These are phyloP conservation scores for Tricholaema leucomelas DNA, from an alignment of 2,113 vertebrate genomes.

Conservation along the genomic window DNA sequence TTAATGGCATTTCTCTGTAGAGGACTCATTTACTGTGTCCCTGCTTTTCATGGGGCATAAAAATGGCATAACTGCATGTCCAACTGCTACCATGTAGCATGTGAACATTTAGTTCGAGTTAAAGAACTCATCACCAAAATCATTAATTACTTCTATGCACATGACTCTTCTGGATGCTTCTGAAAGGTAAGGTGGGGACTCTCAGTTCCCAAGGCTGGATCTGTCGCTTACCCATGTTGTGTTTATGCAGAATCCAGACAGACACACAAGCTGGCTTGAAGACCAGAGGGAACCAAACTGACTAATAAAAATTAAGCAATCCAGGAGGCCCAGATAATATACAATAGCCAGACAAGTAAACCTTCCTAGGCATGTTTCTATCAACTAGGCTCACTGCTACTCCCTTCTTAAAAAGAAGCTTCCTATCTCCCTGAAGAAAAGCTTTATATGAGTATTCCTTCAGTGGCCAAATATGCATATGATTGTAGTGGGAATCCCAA, in stretches of 20 bases:
- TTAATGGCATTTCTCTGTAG: neutral
- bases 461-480: neutral
- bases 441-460: neutral
- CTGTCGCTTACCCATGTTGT: neutral
- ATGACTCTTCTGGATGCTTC: neutral
- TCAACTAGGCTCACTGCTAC: neutral
- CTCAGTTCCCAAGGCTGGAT: neutral
- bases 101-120: neutral
- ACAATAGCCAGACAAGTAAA: neutral
- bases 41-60: neutral
- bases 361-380: neutral
- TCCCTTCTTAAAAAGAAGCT: neutral
- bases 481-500: neutral
- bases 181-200: neutral
- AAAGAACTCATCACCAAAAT: neutral
- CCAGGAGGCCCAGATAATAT: neutral
- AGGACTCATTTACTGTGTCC: neutral
- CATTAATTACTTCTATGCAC: neutral
- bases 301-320: neutral
- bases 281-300: neutral
- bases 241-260: neutral
- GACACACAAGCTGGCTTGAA: neutral
- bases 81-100: neutral
- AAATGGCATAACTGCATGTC: neutral
- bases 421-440: neutral